These are phyloP conservation scores for Ia io DNA, from an alignment of 2,113 vertebrate genomes.

Conservation along the genomic window DNA sequence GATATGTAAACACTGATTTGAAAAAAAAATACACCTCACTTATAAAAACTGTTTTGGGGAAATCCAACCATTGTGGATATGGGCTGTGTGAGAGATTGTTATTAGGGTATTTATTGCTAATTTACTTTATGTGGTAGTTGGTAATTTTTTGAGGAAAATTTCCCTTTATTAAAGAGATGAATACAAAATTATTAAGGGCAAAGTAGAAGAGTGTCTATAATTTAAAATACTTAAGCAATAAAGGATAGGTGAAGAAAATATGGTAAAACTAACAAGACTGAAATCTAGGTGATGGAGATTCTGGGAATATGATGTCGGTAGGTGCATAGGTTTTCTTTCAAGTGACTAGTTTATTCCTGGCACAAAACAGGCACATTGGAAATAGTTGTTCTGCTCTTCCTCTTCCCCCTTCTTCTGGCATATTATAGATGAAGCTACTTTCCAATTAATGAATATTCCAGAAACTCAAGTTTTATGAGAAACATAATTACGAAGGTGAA, in stretches of 20 bases:
- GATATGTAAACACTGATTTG: background rate
- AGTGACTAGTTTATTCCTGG: background rate
- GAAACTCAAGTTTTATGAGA: background rate
- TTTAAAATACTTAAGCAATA: background rate
- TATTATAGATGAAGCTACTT: background rate
- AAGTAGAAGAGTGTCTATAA: background rate
- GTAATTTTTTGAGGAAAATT: background rate
- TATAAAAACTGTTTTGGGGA: background rate
- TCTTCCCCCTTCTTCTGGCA: background rate
- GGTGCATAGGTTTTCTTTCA: background rate
- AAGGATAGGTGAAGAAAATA: background rate
- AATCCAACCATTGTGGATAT: background rate
- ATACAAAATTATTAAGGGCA: background rate
- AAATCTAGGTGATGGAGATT: background rate
- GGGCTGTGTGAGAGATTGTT: background rate
- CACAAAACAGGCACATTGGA: background rate
- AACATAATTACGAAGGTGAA: slow-evolving; percentile 17
- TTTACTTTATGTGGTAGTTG: background rate
- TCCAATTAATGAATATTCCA: background rate
- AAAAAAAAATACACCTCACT: background rate
- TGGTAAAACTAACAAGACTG: background rate
- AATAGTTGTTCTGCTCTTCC: background rate
- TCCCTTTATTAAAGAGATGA: background rate
- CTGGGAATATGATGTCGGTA: background rate
- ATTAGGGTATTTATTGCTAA: background rate